These are phyloP conservation scores for Mionectes olivaceus DNA, from an alignment of 2,797 vertebrate species.

Conservation along the genomic window DNA sequence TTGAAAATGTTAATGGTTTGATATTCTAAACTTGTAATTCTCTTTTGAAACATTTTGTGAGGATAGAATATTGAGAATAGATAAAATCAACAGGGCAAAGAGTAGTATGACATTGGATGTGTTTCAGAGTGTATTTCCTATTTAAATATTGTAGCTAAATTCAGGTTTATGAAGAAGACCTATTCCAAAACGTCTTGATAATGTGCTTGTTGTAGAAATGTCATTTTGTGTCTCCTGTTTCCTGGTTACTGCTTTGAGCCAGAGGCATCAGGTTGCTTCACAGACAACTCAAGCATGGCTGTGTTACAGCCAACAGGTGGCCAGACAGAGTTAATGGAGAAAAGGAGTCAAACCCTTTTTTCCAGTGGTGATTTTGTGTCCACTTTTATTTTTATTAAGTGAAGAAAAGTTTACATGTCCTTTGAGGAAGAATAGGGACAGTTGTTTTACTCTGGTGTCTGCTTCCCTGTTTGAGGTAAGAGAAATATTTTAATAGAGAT, in stretches of 20 bases:
- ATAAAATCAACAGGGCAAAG: background rate
- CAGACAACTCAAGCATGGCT: background rate
- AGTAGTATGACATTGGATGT: background rate
- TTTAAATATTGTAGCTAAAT: background rate
- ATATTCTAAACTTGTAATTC: background rate
- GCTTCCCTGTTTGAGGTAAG: background rate
- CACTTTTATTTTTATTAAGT: background rate
- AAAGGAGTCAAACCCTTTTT: background rate
- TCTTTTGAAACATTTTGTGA: background rate
- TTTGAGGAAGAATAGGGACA: background rate
- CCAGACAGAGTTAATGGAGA: background rate
- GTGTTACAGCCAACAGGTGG: background rate
- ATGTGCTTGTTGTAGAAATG: background rate
- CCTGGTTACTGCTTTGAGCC: background rate
- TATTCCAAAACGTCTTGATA: background rate
- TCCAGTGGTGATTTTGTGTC: background rate
- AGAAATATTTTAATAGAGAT: background rate
- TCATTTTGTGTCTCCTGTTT: background rate
- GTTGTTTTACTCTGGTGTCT: background rate
- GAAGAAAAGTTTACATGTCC: background rate
- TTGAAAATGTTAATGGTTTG: slow-evolving; percentile 10
- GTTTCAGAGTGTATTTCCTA: background rate
- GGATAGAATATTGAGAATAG: background rate
- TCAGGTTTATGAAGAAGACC: background rate
- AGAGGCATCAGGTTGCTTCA: background rate